Evolutionary conservation across 2,113 vertebrate species (phyloP).

Genomic region (Phylloscopus trochilus): DNA sequence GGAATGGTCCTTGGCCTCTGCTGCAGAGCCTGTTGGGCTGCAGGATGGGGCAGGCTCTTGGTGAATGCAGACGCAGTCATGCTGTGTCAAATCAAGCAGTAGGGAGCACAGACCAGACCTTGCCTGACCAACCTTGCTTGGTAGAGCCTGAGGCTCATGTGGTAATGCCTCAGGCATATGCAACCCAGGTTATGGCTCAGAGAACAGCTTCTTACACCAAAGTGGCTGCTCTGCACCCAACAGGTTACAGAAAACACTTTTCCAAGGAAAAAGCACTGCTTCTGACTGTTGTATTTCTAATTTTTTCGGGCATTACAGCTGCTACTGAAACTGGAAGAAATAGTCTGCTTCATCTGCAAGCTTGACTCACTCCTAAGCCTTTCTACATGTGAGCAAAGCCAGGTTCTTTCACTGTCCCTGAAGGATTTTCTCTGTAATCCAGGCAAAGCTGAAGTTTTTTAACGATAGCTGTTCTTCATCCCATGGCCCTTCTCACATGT

Average conservation of each 20-base stretch:
- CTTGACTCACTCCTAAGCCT: neutral
- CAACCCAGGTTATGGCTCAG: neutral
- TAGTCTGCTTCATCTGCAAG: neutral
- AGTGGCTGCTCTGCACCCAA: neutral
- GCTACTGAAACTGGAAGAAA: neutral
- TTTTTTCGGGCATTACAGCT: neutral
- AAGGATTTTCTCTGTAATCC: neutral
- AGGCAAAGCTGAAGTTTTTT: neutral
- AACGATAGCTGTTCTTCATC: neutral
- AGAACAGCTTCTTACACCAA: neutral
- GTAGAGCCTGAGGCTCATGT: neutral
- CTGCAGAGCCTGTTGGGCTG: neutral
- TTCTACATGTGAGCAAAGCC: neutral
- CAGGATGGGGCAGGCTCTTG: neutral
- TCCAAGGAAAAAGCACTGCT: neutral
- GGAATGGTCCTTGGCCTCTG: neutral
- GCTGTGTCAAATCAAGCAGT: accelerated
- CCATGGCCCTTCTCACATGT: neutral
- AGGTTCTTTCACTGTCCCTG: neutral
- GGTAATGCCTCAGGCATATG: neutral
- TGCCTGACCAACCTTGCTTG: neutral
- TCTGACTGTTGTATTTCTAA: neutral
- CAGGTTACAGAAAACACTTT: neutral
- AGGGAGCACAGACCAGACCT: neutral
- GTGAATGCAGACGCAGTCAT: neutral